These are phyloP conservation scores for Dione vanillae DNA, from an alignment of 2,888 invertebrate species.

Conservation along the genomic window DNA sequence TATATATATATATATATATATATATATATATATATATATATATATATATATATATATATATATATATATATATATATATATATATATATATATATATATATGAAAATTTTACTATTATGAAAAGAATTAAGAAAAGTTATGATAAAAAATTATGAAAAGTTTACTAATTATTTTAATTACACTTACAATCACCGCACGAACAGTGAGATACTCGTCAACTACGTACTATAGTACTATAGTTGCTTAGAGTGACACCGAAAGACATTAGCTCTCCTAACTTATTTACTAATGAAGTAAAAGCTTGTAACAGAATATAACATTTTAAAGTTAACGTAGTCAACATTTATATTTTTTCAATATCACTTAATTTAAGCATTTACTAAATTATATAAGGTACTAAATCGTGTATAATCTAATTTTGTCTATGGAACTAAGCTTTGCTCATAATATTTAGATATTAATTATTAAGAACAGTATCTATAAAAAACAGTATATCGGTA, in stretches of 20 bases:
- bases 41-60: too few relatives aligned
- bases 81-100: too few relatives aligned
- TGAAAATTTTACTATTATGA: too few relatives aligned
- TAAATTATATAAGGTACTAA: not conserved
- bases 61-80: too few relatives aligned
- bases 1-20: too few relatives aligned
- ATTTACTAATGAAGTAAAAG: not conserved
- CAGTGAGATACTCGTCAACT: not conserved
- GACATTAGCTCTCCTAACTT: not conserved
- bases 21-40: too few relatives aligned
- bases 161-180: not conserved
- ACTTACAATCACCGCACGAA: not conserved
- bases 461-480: slow-evolving; percentile 9
- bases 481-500: not conserved
- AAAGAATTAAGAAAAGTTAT: too few relatives aligned
- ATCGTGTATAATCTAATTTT: not conserved
- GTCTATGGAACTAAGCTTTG: not conserved
- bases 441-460: slow-evolving; percentile 5
- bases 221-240: not conserved
- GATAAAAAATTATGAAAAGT: too few relatives aligned
- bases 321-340: not conserved
- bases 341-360: too few relatives aligned
- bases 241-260: not conserved
- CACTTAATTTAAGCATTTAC: too few relatives aligned
- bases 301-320: not conserved